Evolutionary conservation across 2,113 vertebrate genomes (phyloP).

Genomic region (Carollia perspicillata): DNA sequence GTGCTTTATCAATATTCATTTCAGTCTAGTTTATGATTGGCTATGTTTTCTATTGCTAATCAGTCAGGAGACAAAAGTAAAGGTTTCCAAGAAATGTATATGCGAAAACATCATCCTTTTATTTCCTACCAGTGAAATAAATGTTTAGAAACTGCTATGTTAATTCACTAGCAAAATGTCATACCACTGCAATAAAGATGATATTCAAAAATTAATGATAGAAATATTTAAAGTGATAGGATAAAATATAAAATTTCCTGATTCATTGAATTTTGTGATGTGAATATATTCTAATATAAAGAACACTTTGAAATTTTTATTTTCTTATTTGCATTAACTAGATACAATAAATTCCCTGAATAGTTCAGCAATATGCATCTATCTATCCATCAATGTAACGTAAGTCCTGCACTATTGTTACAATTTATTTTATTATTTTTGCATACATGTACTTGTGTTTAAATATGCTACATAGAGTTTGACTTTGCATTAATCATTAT

Average conservation of each 20-base stretch:
- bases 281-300: neutral
- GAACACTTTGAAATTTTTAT: neutral
- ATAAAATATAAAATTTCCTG: neutral
- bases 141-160: no score
- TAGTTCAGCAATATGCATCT: neutral
- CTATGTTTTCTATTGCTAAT: no score
- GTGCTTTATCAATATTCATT: neutral
- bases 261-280: neutral
- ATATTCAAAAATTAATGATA: neutral
- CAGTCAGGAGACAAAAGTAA: no score
- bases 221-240: neutral
- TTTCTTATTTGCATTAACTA: neutral
- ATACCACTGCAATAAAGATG: no score
- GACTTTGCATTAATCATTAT: neutral
- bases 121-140: no score
- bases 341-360: neutral
- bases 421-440: neutral
- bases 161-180: no score
- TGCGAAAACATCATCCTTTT: no score
- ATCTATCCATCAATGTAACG: neutral
- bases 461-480: neutral
- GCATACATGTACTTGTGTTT: neutral
- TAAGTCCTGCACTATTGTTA: neutral
- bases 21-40: neutral
- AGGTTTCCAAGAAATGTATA: no score